These are phyloP conservation scores for Aphis gossypii DNA, from an alignment of 1,140 invertebrate species.

Conservation along the genomic window DNA sequence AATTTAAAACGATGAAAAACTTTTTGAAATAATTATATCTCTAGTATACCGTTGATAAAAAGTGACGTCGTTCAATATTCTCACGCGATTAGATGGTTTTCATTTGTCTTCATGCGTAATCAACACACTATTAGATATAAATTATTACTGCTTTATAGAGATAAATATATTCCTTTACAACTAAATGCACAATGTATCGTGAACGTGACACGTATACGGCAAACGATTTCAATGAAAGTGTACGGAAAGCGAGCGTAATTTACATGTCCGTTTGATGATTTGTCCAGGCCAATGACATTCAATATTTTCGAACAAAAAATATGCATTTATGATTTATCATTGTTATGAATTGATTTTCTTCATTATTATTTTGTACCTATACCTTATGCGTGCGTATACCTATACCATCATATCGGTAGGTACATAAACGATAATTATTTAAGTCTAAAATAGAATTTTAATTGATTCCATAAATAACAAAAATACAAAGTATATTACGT, in stretches of 20 bases:
- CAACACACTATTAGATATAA: neutral
- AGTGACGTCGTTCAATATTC: neutral
- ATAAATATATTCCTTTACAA: neutral
- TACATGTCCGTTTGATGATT: neutral
- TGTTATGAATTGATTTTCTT: neutral
- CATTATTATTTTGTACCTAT: neutral
- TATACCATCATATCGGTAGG: neutral
- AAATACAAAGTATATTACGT: neutral
- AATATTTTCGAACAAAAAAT: neutral
- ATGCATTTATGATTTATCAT: neutral
- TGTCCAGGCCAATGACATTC: neutral
- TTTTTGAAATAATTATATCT: neutral
- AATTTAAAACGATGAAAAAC: neutral
- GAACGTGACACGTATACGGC: neutral
- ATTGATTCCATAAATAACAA: neutral
- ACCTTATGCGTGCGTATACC: neutral
- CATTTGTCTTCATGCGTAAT: neutral
- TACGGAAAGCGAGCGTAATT: neutral
- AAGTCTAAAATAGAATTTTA: neutral
- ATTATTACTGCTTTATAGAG: neutral
- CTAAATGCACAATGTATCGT: neutral
- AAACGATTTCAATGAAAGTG: conserved; percentile 25
- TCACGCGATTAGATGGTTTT: neutral
- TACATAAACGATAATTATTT: neutral
- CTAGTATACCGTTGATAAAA: neutral